These are phyloP conservation scores for Stegostoma tigrinum DNA, from an alignment of 2,113 vertebrate species.

Conservation along the genomic window DNA sequence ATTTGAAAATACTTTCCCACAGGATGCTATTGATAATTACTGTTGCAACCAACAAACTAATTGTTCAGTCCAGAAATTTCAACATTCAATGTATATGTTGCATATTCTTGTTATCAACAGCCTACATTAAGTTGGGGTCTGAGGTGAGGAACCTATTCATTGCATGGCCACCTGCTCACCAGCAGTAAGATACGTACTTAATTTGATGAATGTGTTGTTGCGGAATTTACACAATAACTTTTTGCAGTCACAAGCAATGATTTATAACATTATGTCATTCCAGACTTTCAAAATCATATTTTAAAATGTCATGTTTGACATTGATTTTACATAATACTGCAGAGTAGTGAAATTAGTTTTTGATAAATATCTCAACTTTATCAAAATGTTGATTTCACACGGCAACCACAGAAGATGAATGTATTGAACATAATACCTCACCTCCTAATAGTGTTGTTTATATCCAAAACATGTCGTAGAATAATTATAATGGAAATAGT, in stretches of 20 bases:
- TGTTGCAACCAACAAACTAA: not conserved
- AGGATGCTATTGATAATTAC: not conserved
- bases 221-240: not conserved
- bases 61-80: not conserved
- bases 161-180: too few relatives aligned
- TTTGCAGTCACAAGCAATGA: conserved; percentile 11
- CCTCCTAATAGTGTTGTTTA: not conserved
- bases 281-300: not conserved
- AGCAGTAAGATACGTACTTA: too few relatives aligned
- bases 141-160: not conserved
- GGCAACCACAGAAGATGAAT: not conserved
- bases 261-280: not conserved
- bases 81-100: not conserved
- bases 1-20: not conserved
- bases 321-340: not conserved
- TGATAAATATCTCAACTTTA: not conserved
- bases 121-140: not conserved
- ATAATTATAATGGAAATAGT: not conserved
- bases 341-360: not conserved
- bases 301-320: not conserved
- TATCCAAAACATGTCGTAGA: not conserved
- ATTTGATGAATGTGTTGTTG: not conserved
- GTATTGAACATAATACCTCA: not conserved
- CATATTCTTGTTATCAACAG: not conserved
- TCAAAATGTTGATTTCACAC: not conserved